These are phyloP conservation scores for Dasyurus viverrinus DNA, from an alignment of 2,113 vertebrate genomes.

Conservation along the genomic window DNA sequence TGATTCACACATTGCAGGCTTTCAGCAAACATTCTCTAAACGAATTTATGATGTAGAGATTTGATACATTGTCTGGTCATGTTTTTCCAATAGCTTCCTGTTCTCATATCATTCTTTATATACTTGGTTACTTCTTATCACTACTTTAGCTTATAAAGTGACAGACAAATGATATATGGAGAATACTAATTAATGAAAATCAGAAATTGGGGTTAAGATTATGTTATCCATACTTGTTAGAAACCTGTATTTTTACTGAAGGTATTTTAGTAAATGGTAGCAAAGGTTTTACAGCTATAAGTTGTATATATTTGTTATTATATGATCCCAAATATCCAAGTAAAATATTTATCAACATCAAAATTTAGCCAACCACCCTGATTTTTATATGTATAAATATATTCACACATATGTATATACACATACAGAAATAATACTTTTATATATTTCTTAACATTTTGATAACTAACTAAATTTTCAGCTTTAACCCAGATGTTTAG, in stretches of 20 bases:
- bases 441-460: background rate
- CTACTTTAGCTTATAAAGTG: background rate
- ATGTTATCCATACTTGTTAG: background rate
- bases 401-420: background rate
- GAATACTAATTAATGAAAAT: background rate
- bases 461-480: background rate
- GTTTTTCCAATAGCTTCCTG: background rate
- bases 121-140: background rate
- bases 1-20: background rate
- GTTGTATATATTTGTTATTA: background rate
- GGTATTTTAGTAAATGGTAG: background rate
- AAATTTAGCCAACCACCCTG: background rate
- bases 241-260: background rate
- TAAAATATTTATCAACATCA: background rate
- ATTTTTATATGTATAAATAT: background rate
- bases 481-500: background rate
- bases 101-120: background rate
- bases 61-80: background rate
- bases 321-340: background rate
- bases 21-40: background rate
- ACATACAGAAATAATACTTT: background rate
- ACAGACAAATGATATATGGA: background rate
- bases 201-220: background rate
- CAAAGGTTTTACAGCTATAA: background rate
- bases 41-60: background rate